Evolutionary conservation across 2,888 invertebrate genomes (phyloP), one percentile per base, ranked within the genome.

Genomic region (Limnephilus lunatus): DNA sequence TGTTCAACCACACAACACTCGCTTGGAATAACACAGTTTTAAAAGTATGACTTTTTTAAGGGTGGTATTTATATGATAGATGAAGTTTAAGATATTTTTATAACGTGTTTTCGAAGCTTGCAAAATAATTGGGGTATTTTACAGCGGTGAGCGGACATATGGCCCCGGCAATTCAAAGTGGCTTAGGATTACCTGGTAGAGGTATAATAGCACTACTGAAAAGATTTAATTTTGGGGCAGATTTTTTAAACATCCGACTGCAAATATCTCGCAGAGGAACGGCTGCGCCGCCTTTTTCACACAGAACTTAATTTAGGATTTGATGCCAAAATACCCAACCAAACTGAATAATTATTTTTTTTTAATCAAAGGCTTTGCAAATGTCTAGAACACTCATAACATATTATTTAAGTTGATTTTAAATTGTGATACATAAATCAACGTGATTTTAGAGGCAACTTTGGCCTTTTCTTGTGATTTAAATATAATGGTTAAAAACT

Each of bases 41-140:
- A 7, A 25, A n/a, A 9, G 68, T n/a, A 25, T n/a, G 25, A 68
- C 25, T 0, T 68, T 68, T 68, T 68, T 68, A n/a, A 68, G 25
- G 68, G n/a, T 2, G 19, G 19, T 68, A 25, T 68, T 68, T n/a
- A n/a, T n/a, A 68, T n/a, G 68, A 68, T n/a, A 68, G 68, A 7
- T 68, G n/a, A 5, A 25, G n/a, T 68, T 68, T 68, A 68, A 68
- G n/a, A 68, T 68, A 68, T 68, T 68, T 68, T 48, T 86, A 86
- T 86, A 44, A 14, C 86, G n/a, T 48, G 44, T 44, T 48, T 86
- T 86, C n/a, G 86, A 86, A 11, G 12, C 44, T 86, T 86, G 35
- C 85, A 35, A 88, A 80, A 68, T 88, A 68, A 68, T 68, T 30
- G 68, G 88, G 88, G 32, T 88, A 88, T 30, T 88, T 88, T 68